Evolutionary conservation across 2,113 vertebrate genomes (phyloP), one percentile per base, ranked within the genome.

Genomic region (Colius striatus): DNA sequence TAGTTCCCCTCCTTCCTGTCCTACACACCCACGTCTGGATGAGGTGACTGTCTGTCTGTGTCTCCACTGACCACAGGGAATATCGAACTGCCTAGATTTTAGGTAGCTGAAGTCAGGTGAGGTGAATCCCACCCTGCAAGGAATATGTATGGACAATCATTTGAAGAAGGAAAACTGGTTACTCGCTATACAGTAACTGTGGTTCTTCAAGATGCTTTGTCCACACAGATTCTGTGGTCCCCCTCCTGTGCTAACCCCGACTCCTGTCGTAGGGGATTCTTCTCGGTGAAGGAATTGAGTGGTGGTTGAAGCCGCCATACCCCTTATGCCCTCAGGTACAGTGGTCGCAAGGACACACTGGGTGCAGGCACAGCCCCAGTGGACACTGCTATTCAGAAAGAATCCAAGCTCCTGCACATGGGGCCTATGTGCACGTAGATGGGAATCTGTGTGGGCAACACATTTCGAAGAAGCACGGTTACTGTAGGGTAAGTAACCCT

Each of bases 381-480:
- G 96, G 96, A 96, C 96, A 97, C 96, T 96, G 95, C 96, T 97
- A 95, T 97, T 97, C 96, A 97, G 96, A 97, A 97, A 97, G 96
- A 97, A 96, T 96, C 96, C 96, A 97, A 94, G 92, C 96, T 97
- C 95, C 96, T 89, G 96, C 96, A 97, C 96, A 97, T 84, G 96
- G 91, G 96, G 96, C 95, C 91, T 96, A 80, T 97, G 96, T 97
- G 96, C 96, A 97, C 96, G 76, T 96, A 97, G 96, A 97, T 97
- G 96, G 96, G 96, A 97, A 97, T 97, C 96, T 97, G 96, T 97
- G 96, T 97, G 96, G 96, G 91, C 96, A 97, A 97, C 95, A 97
- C 96, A 97, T 97, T 97, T 97, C 96, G 95, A 97, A 97, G 96
- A 97, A 97, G 96, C 96, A 95, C 96, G 94, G 96, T 96, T 97